These are phyloP conservation scores for Arremon brunneinucha DNA, from an alignment of 2,797 vertebrate genomes.

Conservation along the genomic window DNA sequence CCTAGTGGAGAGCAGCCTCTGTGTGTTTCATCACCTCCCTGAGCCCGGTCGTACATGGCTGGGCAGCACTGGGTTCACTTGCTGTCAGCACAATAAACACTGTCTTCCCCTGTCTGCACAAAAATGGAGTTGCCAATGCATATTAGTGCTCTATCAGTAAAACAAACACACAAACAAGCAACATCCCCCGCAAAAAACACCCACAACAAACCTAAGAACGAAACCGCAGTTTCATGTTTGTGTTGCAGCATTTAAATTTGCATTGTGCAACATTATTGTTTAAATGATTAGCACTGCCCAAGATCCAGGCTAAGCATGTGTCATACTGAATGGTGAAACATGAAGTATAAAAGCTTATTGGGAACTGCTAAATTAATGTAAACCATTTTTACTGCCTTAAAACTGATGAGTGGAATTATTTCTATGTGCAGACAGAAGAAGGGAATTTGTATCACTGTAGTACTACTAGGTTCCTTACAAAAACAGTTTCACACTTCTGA, in stretches of 20 bases:
- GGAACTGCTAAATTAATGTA: background rate
- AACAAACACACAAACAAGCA: background rate
- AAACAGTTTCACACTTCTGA: background rate
- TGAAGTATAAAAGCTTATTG: background rate
- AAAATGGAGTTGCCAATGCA: background rate
- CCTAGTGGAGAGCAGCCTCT: background rate
- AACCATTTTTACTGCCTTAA: background rate
- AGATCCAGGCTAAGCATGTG: background rate
- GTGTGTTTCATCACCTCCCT: background rate
- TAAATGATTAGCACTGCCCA: background rate
- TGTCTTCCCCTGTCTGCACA: background rate
- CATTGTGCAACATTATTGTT: background rate
- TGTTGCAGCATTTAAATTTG: background rate
- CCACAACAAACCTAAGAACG: background rate
- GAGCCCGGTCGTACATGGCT: background rate
- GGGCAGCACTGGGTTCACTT: background rate
- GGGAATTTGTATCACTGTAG: background rate
- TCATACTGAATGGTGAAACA: background rate
- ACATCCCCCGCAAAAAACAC: background rate
- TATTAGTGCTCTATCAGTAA: background rate
- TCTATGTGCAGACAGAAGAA: background rate
- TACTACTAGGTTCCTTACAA: background rate
- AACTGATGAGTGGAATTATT: background rate
- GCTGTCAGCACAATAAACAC: background rate
- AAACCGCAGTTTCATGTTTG: background rate